phyloP scores from a whole-genome alignment of 2,113 vertebrate genomes.

The Varanus komodoensis region DNA sequence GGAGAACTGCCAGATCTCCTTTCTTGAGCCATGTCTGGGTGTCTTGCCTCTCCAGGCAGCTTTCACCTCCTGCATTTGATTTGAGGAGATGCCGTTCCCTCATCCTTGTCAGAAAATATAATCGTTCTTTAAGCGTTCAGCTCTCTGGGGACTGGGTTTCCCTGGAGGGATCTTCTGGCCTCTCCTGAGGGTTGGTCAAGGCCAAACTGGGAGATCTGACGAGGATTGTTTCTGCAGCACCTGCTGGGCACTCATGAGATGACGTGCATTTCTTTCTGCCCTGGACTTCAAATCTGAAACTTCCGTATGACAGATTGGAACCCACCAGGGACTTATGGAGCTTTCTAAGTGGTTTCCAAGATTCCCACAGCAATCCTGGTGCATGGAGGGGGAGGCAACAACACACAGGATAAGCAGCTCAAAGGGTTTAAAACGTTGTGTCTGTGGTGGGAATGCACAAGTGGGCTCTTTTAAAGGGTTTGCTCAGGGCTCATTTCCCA shows the following conservation, averaged over 20 bases:
- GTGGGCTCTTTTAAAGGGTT: not conserved
- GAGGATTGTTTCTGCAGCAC: not conserved
- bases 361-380: not conserved
- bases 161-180: not conserved
- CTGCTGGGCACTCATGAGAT: not conserved
- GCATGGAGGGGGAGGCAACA: too few species aligned
- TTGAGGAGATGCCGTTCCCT: constrained; percentile 2
- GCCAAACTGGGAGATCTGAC: not conserved
- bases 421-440: not conserved
- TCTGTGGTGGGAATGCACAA: not conserved
- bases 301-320: not conserved
- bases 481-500: not conserved
- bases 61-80: constrained; percentile 22
- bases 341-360: not conserved
- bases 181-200: not conserved
- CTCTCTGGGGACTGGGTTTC: not conserved
- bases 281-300: not conserved
- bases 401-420: not conserved
- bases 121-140: not conserved
- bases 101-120: constrained; percentile 19
- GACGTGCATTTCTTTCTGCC: not conserved
- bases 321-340: not conserved
- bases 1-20: constrained; percentile 1
- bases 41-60: not conserved
- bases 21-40: constrained; percentile 16